A percentile compares a stretch with the other conserved stretches of the same genome.
phyloP scores from a whole-genome alignment of 2,797 vertebrate species.

The Enoplosus armatus region DNA sequence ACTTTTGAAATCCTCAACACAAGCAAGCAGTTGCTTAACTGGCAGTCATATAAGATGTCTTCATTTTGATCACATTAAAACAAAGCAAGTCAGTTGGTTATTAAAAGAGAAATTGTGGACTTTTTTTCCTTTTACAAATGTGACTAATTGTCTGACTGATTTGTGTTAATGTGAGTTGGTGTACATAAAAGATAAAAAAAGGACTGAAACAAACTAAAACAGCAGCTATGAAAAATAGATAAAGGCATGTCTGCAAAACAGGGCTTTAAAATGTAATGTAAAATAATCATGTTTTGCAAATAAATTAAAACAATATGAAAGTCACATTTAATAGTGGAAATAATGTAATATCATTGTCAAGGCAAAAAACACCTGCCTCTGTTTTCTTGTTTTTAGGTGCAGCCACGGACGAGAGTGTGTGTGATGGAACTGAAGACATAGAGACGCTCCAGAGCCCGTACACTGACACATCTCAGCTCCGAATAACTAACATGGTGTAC shows the following conservation, averaged over 20 bases:
- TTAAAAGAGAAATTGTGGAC: neutral
- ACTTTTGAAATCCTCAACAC: neutral
- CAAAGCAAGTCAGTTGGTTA: neutral
- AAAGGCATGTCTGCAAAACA: neutral
- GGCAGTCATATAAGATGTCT: too few species aligned
- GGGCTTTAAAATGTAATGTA: neutral
- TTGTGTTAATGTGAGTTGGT: neutral
- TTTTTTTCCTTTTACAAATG: neutral
- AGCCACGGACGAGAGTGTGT: constrained; percentile 22
- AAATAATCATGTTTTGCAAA: neutral
- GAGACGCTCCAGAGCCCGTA: constrained; percentile 59
- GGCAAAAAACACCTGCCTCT: neutral
- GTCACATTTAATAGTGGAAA: too few species aligned
- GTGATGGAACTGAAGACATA: constrained; percentile 74
- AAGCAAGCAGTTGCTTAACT: too few species aligned
- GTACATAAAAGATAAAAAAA: neutral
- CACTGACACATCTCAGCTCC: constrained; percentile 78
- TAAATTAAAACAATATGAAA: neutral
- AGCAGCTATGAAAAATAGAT: neutral
- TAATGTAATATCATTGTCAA: neutral
- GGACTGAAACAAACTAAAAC: neutral
- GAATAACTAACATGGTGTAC: constrained; percentile 82
- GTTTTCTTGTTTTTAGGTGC: constrained; percentile 25
- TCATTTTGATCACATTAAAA: neutral
- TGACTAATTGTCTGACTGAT: neutral